Evolutionary conservation across 64 coral and sea anemone genomes (phyloP).

Genomic region (Montipora cactus): DNA sequence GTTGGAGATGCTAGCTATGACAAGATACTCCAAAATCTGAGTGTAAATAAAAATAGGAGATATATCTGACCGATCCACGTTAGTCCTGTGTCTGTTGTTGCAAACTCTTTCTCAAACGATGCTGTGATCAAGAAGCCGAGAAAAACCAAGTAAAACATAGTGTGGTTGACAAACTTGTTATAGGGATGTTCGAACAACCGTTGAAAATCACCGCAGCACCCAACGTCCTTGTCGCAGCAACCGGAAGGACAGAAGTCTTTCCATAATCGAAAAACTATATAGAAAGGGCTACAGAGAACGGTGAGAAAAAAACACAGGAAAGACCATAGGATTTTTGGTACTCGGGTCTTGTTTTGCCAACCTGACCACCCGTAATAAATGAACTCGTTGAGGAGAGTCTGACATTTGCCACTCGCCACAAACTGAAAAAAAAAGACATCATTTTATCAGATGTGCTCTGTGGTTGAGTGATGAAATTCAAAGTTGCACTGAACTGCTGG

Average conservation of each 20-base stretch:
- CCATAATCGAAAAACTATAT: too few relatives aligned
- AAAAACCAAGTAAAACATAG: slow-evolving; percentile 30
- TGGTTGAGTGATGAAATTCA: too few relatives aligned
- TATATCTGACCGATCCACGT: too few relatives aligned
- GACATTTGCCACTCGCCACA: slow-evolving; percentile 29
- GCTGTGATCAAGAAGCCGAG: not conserved
- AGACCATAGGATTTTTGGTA: not conserved
- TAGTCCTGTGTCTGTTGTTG: too few relatives aligned
- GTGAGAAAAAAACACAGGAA: not conserved
- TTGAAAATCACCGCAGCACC: not conserved
- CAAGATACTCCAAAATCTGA: too few relatives aligned
- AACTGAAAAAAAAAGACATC: not conserved
- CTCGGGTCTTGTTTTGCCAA: not conserved
- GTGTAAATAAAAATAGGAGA: too few relatives aligned
- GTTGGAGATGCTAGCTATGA: too few relatives aligned
- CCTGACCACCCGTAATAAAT: slow-evolving; percentile 12
- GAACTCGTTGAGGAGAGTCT: slow-evolving; percentile 3
- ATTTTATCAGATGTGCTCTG: too few relatives aligned
- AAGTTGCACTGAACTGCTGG: too few relatives aligned
- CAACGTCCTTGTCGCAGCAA: not conserved
- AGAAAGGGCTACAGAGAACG: not conserved
- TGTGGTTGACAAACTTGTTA: slow-evolving; percentile 65
- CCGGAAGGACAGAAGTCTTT: not conserved
- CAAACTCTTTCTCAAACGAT: not conserved
- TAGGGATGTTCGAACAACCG: slow-evolving; percentile 32